These are phyloP conservation scores for Loris lydekkerianus DNA, from an alignment of 2,797 vertebrate genomes.

Conservation along the genomic window DNA sequence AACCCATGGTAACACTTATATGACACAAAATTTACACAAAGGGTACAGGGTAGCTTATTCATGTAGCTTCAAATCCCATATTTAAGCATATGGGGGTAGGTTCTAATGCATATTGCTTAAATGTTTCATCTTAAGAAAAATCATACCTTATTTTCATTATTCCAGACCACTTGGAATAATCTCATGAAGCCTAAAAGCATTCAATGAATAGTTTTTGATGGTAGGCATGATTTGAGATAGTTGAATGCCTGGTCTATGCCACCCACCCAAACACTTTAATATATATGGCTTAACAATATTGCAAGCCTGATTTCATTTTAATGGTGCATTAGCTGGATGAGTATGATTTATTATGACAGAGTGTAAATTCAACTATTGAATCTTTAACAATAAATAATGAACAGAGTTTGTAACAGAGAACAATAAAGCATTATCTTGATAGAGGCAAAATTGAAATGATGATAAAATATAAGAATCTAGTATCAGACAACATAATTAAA, in stretches of 20 bases:
- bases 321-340: slow-evolving; percentile 70
- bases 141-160: neutral
- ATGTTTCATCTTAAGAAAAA: neutral
- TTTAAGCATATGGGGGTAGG: neutral
- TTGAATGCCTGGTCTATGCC: slow-evolving; percentile 55
- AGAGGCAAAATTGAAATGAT: slow-evolving; percentile 70
- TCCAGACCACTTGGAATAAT: neutral
- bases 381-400: slow-evolving; percentile 79
- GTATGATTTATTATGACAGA: slow-evolving; percentile 76
- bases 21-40: slow-evolving; percentile 25
- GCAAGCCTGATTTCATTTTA: slow-evolving; percentile 75
- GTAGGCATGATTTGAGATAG: slow-evolving; percentile 42
- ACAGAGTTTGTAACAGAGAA: slow-evolving; percentile 64
- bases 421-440: slow-evolving; percentile 78
- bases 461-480: slow-evolving; percentile 77
- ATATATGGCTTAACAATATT: slow-evolving; percentile 69
- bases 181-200: neutral
- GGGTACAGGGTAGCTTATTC: neutral
- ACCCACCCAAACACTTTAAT: slow-evolving; percentile 56
- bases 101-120: slow-evolving; percentile 4
- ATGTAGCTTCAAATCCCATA: slow-evolving; percentile 1
- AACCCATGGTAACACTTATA: slow-evolving; percentile 7
- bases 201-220: slow-evolving; percentile 63
- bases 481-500: slow-evolving; percentile 81
- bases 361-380: slow-evolving; percentile 76